A percentile compares a stretch with the other conserved stretches of the same genome.
phyloP scores from a whole-genome alignment of 2,113 vertebrate species.

The Mellivora capensis region DNA sequence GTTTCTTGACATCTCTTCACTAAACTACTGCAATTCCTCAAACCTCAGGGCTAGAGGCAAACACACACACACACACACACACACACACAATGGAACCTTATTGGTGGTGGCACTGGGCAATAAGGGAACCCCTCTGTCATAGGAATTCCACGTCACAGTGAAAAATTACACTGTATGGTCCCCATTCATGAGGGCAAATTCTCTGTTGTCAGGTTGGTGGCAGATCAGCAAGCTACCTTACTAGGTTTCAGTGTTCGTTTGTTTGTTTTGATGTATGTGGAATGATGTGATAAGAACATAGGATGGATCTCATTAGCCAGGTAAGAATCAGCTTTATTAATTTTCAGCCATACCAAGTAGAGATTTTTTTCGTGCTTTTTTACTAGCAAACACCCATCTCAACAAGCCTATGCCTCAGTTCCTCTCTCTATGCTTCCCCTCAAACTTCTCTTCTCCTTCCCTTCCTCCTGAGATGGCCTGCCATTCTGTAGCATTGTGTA shows the following conservation, averaged over 20 bases:
- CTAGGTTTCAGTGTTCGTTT: not conserved
- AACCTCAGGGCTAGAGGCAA: not conserved
- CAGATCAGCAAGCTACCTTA: not conserved
- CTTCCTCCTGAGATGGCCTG: not conserved
- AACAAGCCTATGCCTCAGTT: not conserved
- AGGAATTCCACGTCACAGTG: not conserved
- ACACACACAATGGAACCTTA: not conserved
- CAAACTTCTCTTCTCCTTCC: not conserved
- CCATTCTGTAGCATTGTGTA: too few relatives aligned
- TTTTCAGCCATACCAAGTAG: not conserved
- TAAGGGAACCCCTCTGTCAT: not conserved
- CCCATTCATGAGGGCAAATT: not conserved
- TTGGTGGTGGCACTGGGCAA: not conserved
- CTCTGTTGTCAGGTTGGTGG: not conserved
- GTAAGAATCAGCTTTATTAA: not conserved
- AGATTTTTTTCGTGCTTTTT: not conserved
- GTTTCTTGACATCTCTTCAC: conserved; percentile 41
- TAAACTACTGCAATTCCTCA: conserved; percentile 44
- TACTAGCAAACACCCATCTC: not conserved
- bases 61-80: not conserved
- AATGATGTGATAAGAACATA: not conserved
- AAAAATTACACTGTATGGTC: not conserved
- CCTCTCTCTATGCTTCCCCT: not conserved
- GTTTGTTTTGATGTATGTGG: not conserved
- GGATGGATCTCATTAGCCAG: not conserved